Conservation (phyloP, 2,113 vertebrate species). For the Psephotus haematonotus region DNA sequence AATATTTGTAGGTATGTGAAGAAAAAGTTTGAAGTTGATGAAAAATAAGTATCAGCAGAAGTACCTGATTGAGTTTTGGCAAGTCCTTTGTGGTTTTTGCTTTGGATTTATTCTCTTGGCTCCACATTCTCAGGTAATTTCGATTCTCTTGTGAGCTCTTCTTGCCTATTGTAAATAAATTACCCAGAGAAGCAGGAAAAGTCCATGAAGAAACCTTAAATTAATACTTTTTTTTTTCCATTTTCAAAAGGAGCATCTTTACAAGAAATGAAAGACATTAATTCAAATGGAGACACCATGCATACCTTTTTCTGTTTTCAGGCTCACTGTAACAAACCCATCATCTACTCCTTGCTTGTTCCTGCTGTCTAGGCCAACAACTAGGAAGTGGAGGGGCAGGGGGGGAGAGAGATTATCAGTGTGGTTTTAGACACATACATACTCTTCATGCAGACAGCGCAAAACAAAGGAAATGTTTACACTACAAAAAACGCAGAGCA, state of each 20-base stretch:
- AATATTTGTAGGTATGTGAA: neutral
- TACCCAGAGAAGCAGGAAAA: neutral
- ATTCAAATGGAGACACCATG: neutral
- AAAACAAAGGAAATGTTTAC: neutral
- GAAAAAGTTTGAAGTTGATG: neutral
- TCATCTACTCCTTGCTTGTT: conserved; percentile 86
- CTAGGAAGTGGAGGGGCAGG: conserved; percentile 21
- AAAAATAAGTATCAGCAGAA: neutral
- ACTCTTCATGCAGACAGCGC: neutral
- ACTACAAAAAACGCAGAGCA: neutral
- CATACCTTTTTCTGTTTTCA: conserved; percentile 91
- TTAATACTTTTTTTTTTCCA: neutral
- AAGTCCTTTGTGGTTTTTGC: conserved; percentile 87
- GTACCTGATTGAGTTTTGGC: conserved; percentile 94
- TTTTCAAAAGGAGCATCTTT: conserved; percentile 12
- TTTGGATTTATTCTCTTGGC: conserved; percentile 87
- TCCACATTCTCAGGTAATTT: conserved; percentile 93
- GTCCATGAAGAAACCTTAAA: neutral
- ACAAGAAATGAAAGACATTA: neutral
- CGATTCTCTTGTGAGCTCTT: conserved; percentile 90
- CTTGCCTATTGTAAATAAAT: conserved; percentile 79
- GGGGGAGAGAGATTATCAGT: neutral
- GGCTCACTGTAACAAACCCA: conserved; percentile 92
- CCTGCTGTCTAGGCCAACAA: conserved; percentile 84
- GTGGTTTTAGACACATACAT: neutral